Evolutionary conservation across 2,797 vertebrate genomes (phyloP).

Genomic region (Lagocephalus sceleratus): DNA sequence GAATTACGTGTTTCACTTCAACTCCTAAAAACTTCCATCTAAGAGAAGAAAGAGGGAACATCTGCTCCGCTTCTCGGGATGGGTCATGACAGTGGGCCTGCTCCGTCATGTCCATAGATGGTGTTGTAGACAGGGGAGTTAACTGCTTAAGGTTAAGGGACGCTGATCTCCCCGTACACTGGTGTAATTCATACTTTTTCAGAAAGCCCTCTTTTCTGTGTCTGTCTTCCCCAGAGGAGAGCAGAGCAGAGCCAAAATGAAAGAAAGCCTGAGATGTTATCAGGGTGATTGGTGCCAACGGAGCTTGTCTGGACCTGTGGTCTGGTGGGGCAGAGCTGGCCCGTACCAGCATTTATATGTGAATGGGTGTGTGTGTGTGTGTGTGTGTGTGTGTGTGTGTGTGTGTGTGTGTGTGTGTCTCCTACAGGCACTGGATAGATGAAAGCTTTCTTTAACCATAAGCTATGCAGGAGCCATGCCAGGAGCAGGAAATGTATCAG

Average conservation of each 20-base stretch:
- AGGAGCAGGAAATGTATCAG: conserved; percentile 78
- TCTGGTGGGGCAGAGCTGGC: conserved; percentile 71
- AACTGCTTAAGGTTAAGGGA: conserved; percentile 55
- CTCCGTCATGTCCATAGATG: conserved; percentile 65
- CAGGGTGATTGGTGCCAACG: conserved; percentile 74
- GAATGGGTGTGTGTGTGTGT: conserved; percentile 58
- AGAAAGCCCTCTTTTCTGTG: conserved; percentile 51
- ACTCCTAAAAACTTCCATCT: conserved; percentile 21
- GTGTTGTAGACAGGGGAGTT: conserved; percentile 52
- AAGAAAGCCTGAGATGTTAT: conserved; percentile 78
- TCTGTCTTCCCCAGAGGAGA: conserved; percentile 60
- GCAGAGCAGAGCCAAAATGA: conserved; percentile 66
- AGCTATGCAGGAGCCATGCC: conserved; percentile 79
- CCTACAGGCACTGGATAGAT: conserved; percentile 78
- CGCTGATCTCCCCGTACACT: conserved; percentile 35
- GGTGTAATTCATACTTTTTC: conserved; percentile 61
- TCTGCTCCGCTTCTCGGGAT: conserved; percentile 24
- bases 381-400: conserved; percentile 41
- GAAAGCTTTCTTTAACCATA: conserved; percentile 81
- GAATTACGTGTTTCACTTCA: conserved; percentile 2
- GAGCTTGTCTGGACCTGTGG: conserved; percentile 77
- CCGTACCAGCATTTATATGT: conserved; percentile 49
- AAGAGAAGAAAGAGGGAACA: conserved; percentile 15
- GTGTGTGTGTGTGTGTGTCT: conserved; percentile 61
- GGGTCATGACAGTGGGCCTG: conserved; percentile 42